A percentile compares a stretch with the other conserved stretches of the same genome.
Evolutionary conservation across 2,888 invertebrate species (phyloP).

Genomic region (Odontomyia ornata): DNA sequence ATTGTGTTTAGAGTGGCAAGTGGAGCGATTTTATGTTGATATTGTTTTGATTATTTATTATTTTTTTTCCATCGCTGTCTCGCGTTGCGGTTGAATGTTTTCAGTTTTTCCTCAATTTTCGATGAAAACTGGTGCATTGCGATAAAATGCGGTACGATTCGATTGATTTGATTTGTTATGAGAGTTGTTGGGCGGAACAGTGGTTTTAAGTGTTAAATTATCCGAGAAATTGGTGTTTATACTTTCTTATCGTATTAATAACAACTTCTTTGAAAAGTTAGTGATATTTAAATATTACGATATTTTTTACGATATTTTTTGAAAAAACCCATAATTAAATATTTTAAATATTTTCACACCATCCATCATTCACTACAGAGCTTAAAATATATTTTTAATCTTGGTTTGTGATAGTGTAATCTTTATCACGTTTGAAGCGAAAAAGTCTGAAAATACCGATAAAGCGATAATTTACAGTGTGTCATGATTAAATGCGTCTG

Average conservation of each 20-base stretch:
- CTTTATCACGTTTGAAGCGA: no score
- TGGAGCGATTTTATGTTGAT: neutral
- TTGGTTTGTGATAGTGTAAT: no score
- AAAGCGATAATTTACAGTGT: no score
- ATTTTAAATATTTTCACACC: no score
- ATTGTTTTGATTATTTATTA: neutral
- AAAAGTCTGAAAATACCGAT: no score
- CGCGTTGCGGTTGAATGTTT: neutral
- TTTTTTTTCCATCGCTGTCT: neutral
- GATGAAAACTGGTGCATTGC: neutral
- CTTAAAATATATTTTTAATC: no score
- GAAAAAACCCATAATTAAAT: neutral
- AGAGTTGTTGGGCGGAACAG: neutral
- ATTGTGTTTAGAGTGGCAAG: neutral
- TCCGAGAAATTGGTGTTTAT: neutral
- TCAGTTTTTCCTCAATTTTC: neutral
- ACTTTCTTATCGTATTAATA: no score
- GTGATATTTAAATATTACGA: neutral
- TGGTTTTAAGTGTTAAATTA: neutral
- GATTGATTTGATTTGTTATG: neutral
- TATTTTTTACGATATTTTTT: slow-evolving; percentile 13
- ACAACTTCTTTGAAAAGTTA: no score
- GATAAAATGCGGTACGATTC: neutral
- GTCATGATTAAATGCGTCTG: no score
- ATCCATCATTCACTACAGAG: no score